phyloP scores from a whole-genome alignment of 2,888 invertebrate genomes.

The Epistrophe eligans region DNA sequence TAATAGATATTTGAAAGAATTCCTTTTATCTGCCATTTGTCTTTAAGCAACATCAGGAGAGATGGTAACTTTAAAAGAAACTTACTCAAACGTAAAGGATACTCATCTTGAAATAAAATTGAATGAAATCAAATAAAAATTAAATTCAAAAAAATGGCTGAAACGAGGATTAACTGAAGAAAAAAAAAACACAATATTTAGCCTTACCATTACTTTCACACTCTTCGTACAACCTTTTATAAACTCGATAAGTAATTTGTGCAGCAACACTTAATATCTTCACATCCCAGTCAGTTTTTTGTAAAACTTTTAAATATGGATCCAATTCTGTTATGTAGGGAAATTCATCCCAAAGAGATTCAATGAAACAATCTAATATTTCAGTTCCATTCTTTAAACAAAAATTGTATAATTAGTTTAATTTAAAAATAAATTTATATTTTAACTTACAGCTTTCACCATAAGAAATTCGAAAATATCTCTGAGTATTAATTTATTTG shows the following conservation, averaged over 20 bases:
- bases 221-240: slow-evolving; percentile 42
- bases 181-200: too few species aligned
- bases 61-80: slow-evolving; percentile 48
- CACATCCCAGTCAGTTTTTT: slow-evolving; percentile 17
- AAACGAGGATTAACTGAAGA: too few species aligned
- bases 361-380: slow-evolving; percentile 46
- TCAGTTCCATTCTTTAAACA: slow-evolving; percentile 28
- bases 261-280: slow-evolving; percentile 49
- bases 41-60: slow-evolving; percentile 17
- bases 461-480: slow-evolving; percentile 64
- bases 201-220: slow-evolving; percentile 43
- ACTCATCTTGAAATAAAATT: slow-evolving; percentile 32
- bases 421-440: neutral
- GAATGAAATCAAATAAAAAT: too few species aligned
- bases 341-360: slow-evolving; percentile 48
- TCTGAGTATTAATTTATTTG: slow-evolving; percentile 52
- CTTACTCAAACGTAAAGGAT: slow-evolving; percentile 34
- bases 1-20: slow-evolving; percentile 56
- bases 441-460: slow-evolving; percentile 19
- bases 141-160: too few species aligned
- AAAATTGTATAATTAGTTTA: too few species aligned
- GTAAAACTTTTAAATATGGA: slow-evolving; percentile 52
- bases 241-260: slow-evolving; percentile 50
- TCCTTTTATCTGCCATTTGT: slow-evolving; percentile 61
- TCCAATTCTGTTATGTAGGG: slow-evolving; percentile 50